Base-by-base conservation (phyloP, 1,140 invertebrate genomes). In the Octopus bimaculoides region DNA sequence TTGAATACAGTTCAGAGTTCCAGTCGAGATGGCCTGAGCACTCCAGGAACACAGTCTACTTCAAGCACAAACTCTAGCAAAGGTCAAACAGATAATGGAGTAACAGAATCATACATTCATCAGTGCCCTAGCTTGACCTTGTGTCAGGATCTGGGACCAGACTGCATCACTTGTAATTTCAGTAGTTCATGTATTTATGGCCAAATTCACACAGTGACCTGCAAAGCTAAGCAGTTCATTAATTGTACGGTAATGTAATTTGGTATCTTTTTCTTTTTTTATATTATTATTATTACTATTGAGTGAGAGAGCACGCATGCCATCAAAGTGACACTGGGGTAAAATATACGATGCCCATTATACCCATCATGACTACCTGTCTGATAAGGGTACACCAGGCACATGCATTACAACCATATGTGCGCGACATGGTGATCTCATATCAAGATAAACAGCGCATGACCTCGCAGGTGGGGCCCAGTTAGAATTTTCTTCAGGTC, bases 181-280 rank as follows among this genome's bases (percentile, higher is more conserved):
- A 86, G 86, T 77, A 76, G 74, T 17, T 83, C 84, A 17, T 88
- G 87, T 80, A 53, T 54, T 0, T 88, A 88, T 80, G 87, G 87
- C 0, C 82, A 81, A 53, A 77, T 80, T 52, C 75, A 82, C 12
- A 81, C 80, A 17, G 79, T 82, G 3, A 75, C 77, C 17, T 88
- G 87, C 69, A 82, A 66, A 55, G 83, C 83, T 26, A 86, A 84
- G 66, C 78, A 76, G 14, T 61, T 80, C 71, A 81, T 88, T 5
- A 82, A 80, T 77, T 88, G 86, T 79, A 81, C 78, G 55, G 85
- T 87, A 84, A 85, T 82, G 81, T 61, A 52, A 56, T 69, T 53
- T n/a, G 10, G 77, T 71, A 73, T 7, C 9, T 5, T 73, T 56
- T 17, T 7, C 20, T 10, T 17, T 73, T 54, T 77, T 14, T 6